Evolutionary conservation across 2,888 invertebrate species (phyloP), one percentile per base, ranked within the genome.

Genomic region (Xestia sexstrigata): DNA sequence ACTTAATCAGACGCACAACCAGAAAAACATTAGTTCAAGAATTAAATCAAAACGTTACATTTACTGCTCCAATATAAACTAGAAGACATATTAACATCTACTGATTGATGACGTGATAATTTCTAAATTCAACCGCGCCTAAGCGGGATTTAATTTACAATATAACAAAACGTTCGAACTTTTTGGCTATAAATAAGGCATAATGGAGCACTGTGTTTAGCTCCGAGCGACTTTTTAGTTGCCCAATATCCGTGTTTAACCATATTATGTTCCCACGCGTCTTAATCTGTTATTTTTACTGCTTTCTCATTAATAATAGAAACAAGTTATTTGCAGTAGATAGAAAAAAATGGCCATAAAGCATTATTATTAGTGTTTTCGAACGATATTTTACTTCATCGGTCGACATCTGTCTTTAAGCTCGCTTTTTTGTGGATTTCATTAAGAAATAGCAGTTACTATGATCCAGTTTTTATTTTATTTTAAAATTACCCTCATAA

Each of bases 151-250:
- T 87, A 88, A 91, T 91, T 91, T 91, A 92, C 89, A 90, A 89
- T 88, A 79, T 74, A 83, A 88, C 88, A 84, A 81, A 88, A 88
- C 83, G 80, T 68, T 81, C 71, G 35, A 79, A 87, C 78, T 80
- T 87, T 88, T 89, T 81, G 77, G 74, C 85, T 84, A 91, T 91
- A 92, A 92, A 92, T 91, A 90, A 90, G 78, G 55, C 76, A 88
- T 90, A 90, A 90, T 89, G 86, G 87, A 85, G 85, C 85, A 90
- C 87, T 88, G 82, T 88, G 85, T 84, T 86, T 85, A 88, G 91
- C 91, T 91, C 70, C 82, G 78, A 91, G 90, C 91, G 83, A 87
- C 82, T 88, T 86, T 83, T 82, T 85, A 89, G 88, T 89, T 89
- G 81, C 83, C 76, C 86, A 88, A 91, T 90, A 88, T 90, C 85